Evolutionary conservation across 2,888 invertebrate genomes (phyloP), one percentile per base, ranked within the genome.

Genomic region (Lepas anatifera): DNA sequence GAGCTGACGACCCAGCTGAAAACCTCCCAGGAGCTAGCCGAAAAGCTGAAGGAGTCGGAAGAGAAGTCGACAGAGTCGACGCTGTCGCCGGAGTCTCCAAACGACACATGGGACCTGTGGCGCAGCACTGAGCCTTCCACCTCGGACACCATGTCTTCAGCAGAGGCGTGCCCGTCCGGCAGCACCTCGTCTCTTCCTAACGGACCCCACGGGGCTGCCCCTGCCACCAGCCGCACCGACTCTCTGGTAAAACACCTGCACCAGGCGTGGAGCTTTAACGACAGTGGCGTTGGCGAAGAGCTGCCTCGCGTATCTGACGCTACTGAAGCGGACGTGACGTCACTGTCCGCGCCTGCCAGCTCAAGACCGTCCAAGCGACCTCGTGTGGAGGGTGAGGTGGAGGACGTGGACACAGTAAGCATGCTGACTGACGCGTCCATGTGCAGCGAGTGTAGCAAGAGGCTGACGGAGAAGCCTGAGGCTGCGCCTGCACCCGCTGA

Each of bases 181-280:
- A 58, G 35, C 58, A 35, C 32, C 35, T 4, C 58, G 13, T 35
- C 58, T 11, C 35, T 58, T 6, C 35, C 35, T 22, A 25, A 7
- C 13, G 4, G 7, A 22, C 35, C 58, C 29, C 52, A 13, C 16
- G 3, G 7, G 16, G 22, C 16, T 10, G 1, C 58, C 35, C 6
- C 6, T 22, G 18, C 16, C 35, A 35, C 8, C 35, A 29, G 32
- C 58, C 22, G 25, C 58, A 35, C 58, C 16, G 58, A 58, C 22
- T 58, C 58, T 1, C 58, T 58, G 32, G 35, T 35, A 22, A 18
- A 18, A 16, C 58, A 18, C 13, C 32, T 58, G 32, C 25, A 58
- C 32, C 58, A 35, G 58, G 32, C 58, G 32, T 58, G 58, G 58
- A 58, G 58, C 58, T 58, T 58, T 22, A 58, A 58, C 58, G 58